A percentile compares a stretch with the other conserved stretches of the same genome.
Evolutionary conservation across 2,888 invertebrate species (phyloP).

Genomic region (Aphidius colemani): DNA sequence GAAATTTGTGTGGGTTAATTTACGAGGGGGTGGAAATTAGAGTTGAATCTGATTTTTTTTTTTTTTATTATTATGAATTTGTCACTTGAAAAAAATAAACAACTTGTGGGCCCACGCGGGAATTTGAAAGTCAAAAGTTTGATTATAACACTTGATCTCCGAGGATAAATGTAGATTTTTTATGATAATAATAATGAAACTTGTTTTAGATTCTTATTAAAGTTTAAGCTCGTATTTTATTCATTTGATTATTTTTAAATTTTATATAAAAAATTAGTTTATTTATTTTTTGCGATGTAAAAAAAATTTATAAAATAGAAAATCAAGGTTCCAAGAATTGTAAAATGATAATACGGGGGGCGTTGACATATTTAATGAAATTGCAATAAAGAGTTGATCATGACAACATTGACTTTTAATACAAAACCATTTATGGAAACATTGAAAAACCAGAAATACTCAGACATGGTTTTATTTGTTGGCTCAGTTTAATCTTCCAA

Average conservation of each 20-base stretch:
- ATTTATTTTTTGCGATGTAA: not conserved
- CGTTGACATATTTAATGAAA: slow-evolving; percentile 13
- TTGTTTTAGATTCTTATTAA: too few species aligned
- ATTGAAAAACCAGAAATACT: not conserved
- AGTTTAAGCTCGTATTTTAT: too few species aligned
- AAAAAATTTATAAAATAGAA: not conserved
- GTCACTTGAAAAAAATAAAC: not conserved
- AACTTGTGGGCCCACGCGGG: slow-evolving; percentile 11
- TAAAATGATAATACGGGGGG: not conserved
- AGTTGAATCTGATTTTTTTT: too few species aligned
- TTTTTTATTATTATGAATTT: too few species aligned
- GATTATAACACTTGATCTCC: too few species aligned
- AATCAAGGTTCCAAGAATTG: not conserved
- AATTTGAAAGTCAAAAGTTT: not conserved
- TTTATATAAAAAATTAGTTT: too few species aligned
- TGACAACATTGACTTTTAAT: slow-evolving; percentile 14
- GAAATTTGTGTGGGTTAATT: not conserved
- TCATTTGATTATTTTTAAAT: too few species aligned
- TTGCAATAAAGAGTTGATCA: slow-evolving; percentile 13
- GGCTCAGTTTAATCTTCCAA: slow-evolving; percentile 11
- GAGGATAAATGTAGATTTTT: too few species aligned
- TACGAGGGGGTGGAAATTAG: too few species aligned
- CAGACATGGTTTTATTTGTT: not conserved
- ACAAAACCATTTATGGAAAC: slow-evolving; percentile 13
- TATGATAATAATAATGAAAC: too few species aligned